phyloP scores from a whole-genome alignment of 2,797 vertebrate species.

The Petrocephalus schoutedeni region DNA sequence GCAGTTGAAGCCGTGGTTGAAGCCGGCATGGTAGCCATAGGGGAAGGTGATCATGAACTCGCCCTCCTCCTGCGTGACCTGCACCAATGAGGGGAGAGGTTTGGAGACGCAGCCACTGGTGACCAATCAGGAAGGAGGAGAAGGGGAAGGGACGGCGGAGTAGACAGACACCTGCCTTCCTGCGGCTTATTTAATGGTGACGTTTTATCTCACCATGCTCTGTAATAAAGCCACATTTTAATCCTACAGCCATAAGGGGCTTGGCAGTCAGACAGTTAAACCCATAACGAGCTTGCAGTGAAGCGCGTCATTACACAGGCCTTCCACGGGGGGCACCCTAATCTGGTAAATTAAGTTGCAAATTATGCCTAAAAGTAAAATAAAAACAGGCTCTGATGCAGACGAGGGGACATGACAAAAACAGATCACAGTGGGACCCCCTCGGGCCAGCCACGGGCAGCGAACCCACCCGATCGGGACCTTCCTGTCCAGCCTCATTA shows the following conservation, averaged over 20 bases:
- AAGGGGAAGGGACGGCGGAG: background rate
- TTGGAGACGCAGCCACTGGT: background rate
- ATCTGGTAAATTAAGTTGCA: constrained; percentile 31
- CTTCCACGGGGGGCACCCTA: constrained; percentile 30
- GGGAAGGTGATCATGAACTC: constrained; percentile 98
- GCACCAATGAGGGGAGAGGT: constrained; percentile 23
- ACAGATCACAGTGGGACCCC: background rate
- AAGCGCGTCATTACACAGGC: constrained; percentile 22
- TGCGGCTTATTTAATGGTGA: background rate
- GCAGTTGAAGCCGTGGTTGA: constrained; percentile 98
- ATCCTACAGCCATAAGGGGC: background rate
- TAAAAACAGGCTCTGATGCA: background rate
- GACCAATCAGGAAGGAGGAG: background rate
- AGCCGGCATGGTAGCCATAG: constrained; percentile 93
- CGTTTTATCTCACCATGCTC: background rate
- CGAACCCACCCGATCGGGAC: background rate
- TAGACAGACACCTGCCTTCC: background rate
- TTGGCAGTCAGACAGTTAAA: background rate
- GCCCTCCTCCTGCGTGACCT: constrained; percentile 94
- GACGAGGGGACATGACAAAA: constrained; percentile 3
- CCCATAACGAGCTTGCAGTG: background rate
- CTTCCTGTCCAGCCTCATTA: constrained; percentile 32
- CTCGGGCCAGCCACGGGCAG: constrained; percentile 6
- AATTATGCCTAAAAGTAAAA: constrained; percentile 29
- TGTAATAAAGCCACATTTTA: background rate